Base-by-base conservation (phyloP, 2,888 invertebrate genomes). In the Nomada fucata region DNA sequence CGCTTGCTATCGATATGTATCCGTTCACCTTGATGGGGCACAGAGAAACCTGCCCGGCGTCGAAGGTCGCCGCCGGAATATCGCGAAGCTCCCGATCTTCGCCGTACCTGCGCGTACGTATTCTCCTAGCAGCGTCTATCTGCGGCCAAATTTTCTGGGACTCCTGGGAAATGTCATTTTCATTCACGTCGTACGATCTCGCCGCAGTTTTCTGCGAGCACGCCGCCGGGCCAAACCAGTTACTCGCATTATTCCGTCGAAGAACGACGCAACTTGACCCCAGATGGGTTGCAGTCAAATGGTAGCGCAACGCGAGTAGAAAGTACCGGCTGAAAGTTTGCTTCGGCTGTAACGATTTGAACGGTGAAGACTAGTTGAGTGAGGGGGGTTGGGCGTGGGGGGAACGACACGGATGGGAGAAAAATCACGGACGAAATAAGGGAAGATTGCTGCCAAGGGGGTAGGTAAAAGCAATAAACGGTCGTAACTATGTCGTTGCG, bases 11-110 rank as follows among this genome's bases (percentile, higher is more conserved):
- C 74, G 69, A 71, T 75, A 52, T 11, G 60, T 50, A 74, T 76
- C 63, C 84, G 81, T 36, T 83, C 70, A 70, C 76, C 86, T 84
- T 84, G 75, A 61, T 65, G 20, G 36, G 36, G 36, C 57, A 42
- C 47, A 23, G 55, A 47, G 74, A n/a, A 69, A 52, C 36, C 68
- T 29, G 23, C 59, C 29, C 13, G 13, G 42, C 13, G 29, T 47
- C 42, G 82, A 72, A 82, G 79, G 85, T 64, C 76, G 52, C 36
- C 64, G 74, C 57, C 29, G 13, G 55, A 74, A 59, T 85, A 70
- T 70, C 55, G n/a, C 44, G 23, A 13, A 23, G 5, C 55, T 50
- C 36, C 52, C 23, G 65, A 82, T 57, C 57, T 44, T 76, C 36
- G 52, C 10, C 20, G 13, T 42, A 18, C 23, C 15, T 29, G 13